phyloP scores from a whole-genome alignment of 2,888 invertebrate genomes.

The Gerris lacustris region DNA sequence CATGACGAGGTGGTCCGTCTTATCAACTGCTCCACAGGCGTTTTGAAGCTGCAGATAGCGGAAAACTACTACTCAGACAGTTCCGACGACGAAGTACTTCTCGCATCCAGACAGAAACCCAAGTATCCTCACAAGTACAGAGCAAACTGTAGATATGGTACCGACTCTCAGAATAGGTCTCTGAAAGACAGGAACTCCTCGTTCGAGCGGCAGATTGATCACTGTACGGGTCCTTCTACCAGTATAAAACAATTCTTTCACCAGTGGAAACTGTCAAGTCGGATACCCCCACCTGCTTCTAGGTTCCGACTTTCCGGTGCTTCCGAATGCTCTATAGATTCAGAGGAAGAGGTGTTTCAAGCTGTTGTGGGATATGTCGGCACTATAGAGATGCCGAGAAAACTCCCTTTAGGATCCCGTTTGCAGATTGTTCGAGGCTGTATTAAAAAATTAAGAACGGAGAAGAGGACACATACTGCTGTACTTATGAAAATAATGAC shows the following conservation, averaged over 20 bases:
- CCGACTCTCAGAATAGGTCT: slow-evolving; percentile 37
- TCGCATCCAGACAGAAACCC: slow-evolving; percentile 46
- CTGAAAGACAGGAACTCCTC: slow-evolving; percentile 43
- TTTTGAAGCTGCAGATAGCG: slow-evolving; percentile 73
- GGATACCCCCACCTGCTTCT: slow-evolving; percentile 38
- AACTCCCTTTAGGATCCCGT: slow-evolving; percentile 60
- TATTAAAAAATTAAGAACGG: slow-evolving; percentile 75
- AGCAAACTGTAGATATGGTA: slow-evolving; percentile 25
- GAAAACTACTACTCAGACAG: slow-evolving; percentile 76
- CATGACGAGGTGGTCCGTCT: slow-evolving; percentile 88
- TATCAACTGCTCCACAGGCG: slow-evolving; percentile 74
- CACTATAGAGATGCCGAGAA: slow-evolving; percentile 88
- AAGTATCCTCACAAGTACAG: slow-evolving; percentile 46
- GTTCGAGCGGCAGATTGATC: slow-evolving; percentile 42
- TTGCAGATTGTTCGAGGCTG: slow-evolving; percentile 69
- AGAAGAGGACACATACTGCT: slow-evolving; percentile 72
- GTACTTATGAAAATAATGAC: slow-evolving; percentile 75
- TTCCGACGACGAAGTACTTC: slow-evolving; percentile 61
- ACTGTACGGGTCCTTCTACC: slow-evolving; percentile 26
- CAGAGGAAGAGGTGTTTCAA: slow-evolving; percentile 38
- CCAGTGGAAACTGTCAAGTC: slow-evolving; percentile 38
- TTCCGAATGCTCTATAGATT: slow-evolving; percentile 38
- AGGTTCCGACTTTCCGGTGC: slow-evolving; percentile 27
- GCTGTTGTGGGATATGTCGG: slow-evolving; percentile 89
- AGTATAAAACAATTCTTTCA: slow-evolving; percentile 34